A percentile compares a stretch with the other conserved stretches of the same genome.
These are phyloP conservation scores for Sitobion miscanthi DNA, from an alignment of 1,140 invertebrate species.

Conservation along the genomic window DNA sequence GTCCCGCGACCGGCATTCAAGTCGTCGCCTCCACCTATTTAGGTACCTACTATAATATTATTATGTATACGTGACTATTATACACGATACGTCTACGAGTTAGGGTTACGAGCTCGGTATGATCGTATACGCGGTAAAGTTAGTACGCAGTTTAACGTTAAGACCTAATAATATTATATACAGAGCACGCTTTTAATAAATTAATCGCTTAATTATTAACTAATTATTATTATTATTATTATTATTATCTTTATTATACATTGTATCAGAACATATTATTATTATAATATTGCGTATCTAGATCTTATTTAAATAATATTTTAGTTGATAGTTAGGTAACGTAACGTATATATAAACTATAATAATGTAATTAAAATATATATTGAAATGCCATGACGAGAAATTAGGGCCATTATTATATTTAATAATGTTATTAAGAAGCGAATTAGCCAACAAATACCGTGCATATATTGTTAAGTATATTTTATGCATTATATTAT, in stretches of 20 bases:
- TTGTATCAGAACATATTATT: neutral
- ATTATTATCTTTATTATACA: neutral
- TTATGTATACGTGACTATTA: neutral
- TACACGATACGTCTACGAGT: neutral
- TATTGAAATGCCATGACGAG: constrained; percentile 12
- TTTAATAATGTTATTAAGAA: neutral
- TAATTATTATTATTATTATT: neutral
- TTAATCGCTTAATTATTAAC: neutral
- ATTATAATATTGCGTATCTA: neutral
- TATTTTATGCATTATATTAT: neutral
- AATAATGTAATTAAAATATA: neutral
- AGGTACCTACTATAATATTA: constrained; percentile 1
- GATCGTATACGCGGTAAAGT: neutral
- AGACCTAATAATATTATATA: neutral
- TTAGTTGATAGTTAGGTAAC: neutral
- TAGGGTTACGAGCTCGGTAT: neutral
- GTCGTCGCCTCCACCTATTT: neutral
- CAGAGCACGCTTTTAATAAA: neutral
- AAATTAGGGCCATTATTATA: constrained; percentile 36
- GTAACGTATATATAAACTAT: neutral
- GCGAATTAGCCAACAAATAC: neutral
- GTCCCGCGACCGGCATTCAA: neutral
- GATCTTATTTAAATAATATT: neutral
- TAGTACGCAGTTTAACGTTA: neutral
- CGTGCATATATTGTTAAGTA: neutral